Conservation (phyloP, 2,797 vertebrate species). For the Scyliorhinus canicula region DNA sequence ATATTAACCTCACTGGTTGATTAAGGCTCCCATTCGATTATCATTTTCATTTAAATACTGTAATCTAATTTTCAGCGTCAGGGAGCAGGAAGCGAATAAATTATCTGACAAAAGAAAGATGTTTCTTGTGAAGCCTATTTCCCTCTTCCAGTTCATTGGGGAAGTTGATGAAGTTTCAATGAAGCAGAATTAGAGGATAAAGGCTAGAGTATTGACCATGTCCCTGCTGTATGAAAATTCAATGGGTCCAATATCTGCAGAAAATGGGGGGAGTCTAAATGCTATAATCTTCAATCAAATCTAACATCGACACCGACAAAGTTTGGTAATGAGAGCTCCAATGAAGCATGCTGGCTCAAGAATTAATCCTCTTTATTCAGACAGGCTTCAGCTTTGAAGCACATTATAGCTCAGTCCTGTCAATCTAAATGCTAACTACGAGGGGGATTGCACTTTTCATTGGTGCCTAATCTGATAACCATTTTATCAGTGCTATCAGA, state of each 20-base stretch:
- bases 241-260: constrained; percentile 50
- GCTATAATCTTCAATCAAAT: constrained; percentile 97
- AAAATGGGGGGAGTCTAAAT: constrained; percentile 74
- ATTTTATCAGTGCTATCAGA: constrained; percentile 55
- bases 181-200: constrained; percentile 99
- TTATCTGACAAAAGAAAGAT: constrained; percentile 70
- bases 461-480: constrained; percentile 72
- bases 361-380: constrained; percentile 82
- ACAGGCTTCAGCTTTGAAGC: constrained; percentile 69
- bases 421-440: constrained; percentile 99
- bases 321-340: constrained; percentile 90
- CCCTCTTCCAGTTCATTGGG: constrained; percentile 97
- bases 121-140: constrained; percentile 77
- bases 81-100: constrained; percentile 71
- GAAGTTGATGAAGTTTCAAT: constrained; percentile 99
- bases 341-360: constrained; percentile 76
- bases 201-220: constrained; percentile 69
- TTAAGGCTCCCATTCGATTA: constrained; percentile 78
- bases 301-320: constrained; percentile 82
- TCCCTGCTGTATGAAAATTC: constrained; percentile 62
- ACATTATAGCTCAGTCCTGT: constrained; percentile 75
- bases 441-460: constrained; percentile 59
- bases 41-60: constrained; percentile 99
- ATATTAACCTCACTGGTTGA: constrained; percentile 73
- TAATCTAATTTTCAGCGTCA: constrained; percentile 98